Evolutionary conservation across 2,797 vertebrate genomes (phyloP), one percentile per base, ranked within the genome.

Genomic region (Pteronotus mesoamericanus): DNA sequence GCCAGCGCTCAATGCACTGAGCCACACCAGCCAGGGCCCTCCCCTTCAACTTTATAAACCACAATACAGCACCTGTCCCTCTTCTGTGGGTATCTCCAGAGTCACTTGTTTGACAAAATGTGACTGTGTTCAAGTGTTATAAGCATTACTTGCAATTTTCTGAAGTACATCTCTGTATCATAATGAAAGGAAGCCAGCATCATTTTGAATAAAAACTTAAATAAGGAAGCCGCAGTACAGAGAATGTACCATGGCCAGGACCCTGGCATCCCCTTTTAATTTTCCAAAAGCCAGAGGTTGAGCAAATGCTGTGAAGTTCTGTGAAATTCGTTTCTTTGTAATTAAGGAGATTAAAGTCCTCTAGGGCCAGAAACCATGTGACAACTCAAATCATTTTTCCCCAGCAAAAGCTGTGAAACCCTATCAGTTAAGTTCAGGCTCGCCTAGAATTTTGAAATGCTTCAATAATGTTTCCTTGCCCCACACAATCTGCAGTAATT

Each of bases 381-480:
- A 98, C 97, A 97, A 97, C 98, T 98, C 83, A 97, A 98, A 98
- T 97, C 97, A 97, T 96, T 98, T 97, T 95, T 97, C 71, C 72
- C 89, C 92, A 97, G 94, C 85, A 95, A 98, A 97, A 97, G 97
- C 97, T 97, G 95, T 93, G 97, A 98, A 98, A 92, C 96, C 94
- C 97, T 98, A 98, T 97, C 97, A 97, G 98, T 97, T 97, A 98
- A 98, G 98, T 97, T 97, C 98, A 98, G 97, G 94, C 96, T 98
- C 79, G 98, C 97, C 97, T 88, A 97, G 97, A 97, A 97, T 98
- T 98, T 97, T 98, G 90, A 98, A 98, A 98, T 98, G 98, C 98
- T 98, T 98, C 98, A 98, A 97, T 98, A 98, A 98, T 98, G 97
- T 97, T 98, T 98, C 97, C 92, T 97, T 97, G 97, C 98, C 97